These are phyloP conservation scores for Eutolmus rufibarbis DNA, from an alignment of 2,888 invertebrate species.

Conservation along the genomic window DNA sequence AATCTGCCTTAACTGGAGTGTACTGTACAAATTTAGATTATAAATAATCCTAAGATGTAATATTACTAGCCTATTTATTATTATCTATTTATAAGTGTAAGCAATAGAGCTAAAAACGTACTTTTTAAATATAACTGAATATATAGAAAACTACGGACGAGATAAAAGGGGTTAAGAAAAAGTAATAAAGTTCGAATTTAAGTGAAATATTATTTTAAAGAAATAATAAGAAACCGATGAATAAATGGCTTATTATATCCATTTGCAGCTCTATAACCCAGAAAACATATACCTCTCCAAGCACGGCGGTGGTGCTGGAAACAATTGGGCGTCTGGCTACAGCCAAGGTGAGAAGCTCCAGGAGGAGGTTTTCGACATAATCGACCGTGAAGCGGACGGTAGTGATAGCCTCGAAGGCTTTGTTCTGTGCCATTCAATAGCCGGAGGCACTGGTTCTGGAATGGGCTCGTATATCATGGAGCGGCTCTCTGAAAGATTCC, in stretches of 20 bases:
- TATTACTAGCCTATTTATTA: too few species aligned
- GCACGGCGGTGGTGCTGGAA: slow-evolving; percentile 98
- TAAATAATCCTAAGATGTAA: too few species aligned
- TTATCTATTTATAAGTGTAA: too few species aligned
- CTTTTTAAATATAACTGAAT: too few species aligned
- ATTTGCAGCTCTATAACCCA: slow-evolving; percentile 86
- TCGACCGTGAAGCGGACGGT: slow-evolving; percentile 97
- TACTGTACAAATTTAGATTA: too few species aligned
- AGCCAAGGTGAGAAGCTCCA: slow-evolving; percentile 90
- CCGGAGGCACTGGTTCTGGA: slow-evolving; percentile 98
- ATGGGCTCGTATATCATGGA: slow-evolving; percentile 97
- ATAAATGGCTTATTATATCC: not conserved
- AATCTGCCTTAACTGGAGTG: too few species aligned
- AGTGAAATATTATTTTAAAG: too few species aligned
- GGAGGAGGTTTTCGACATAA: slow-evolving; percentile 97
- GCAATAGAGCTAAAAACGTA: too few species aligned
- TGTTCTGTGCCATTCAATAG: slow-evolving; percentile 97
- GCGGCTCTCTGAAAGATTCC: slow-evolving; percentile 89
- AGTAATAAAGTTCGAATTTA: too few species aligned
- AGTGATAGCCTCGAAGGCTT: slow-evolving; percentile 99
- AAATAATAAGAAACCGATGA: not conserved
- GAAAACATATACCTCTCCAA: slow-evolving; percentile 97
- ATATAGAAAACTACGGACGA: too few species aligned
- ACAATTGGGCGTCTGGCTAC: slow-evolving; percentile 99
- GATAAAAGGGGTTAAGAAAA: too few species aligned